These are phyloP conservation scores for Nemurella pictetii DNA, from an alignment of 2,888 invertebrate genomes.

Conservation along the genomic window DNA sequence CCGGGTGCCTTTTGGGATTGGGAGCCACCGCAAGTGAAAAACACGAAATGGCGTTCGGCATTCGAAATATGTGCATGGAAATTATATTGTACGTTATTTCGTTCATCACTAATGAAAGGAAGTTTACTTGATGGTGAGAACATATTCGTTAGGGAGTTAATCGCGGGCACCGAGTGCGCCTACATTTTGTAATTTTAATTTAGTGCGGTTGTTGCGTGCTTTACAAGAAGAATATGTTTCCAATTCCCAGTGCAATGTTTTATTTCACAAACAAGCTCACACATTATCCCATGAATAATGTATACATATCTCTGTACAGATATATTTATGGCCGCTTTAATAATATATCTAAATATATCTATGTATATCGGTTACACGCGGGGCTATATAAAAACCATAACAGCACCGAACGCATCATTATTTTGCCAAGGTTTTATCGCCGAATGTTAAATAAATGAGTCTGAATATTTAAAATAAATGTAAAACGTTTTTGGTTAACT, in stretches of 20 bases:
- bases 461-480: conserved; percentile 41
- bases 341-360: conserved; percentile 16
- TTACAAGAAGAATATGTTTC: neutral
- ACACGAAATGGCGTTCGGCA: neutral
- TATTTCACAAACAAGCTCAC: neutral
- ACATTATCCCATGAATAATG: neutral
- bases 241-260: neutral
- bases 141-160: neutral
- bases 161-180: neutral
- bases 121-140: neutral
- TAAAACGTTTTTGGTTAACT: conserved; percentile 33
- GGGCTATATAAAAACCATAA: neutral
- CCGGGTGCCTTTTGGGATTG: too few relatives aligned
- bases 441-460: conserved; percentile 35
- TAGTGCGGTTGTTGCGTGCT: neutral
- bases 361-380: neutral
- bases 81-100: neutral
- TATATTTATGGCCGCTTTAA: conserved; percentile 2
- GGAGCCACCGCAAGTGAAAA: neutral
- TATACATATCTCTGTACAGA: conserved; percentile 3
- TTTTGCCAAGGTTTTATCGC: conserved; percentile 10
- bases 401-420: conserved; percentile 31
- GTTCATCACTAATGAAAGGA: neutral
- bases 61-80: neutral
- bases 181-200: neutral